Evolutionary conservation across 2,888 invertebrate species (phyloP).

Genomic region (Rugalucina vietnamica): DNA sequence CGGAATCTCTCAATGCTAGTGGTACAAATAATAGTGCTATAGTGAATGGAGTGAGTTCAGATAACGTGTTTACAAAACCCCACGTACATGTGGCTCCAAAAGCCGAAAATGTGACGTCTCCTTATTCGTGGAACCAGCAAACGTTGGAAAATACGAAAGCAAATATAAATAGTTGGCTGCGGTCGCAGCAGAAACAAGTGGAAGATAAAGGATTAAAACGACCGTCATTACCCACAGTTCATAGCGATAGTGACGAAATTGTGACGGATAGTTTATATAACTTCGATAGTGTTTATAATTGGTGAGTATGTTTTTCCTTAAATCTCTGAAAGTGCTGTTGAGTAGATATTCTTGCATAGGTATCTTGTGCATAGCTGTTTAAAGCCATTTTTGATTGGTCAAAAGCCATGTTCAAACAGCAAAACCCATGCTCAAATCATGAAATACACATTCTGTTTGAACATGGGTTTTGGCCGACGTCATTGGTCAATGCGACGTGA

Average conservation of each 20-base stretch:
- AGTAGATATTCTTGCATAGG: too few species aligned
- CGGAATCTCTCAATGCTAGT: slow-evolving; percentile 31
- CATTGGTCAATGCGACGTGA: too few species aligned
- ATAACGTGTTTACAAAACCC: slow-evolving; percentile 62
- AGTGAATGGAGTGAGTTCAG: slow-evolving; percentile 52
- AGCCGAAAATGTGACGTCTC: slow-evolving; percentile 46
- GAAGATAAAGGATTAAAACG: slow-evolving; percentile 87
- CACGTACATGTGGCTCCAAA: slow-evolving; percentile 53
- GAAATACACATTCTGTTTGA: too few species aligned
- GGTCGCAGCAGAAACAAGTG: slow-evolving; percentile 73
- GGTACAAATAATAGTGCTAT: slow-evolving; percentile 32
- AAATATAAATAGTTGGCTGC: slow-evolving; percentile 76
- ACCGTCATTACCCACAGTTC: slow-evolving; percentile 91
- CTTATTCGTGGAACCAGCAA: slow-evolving; percentile 56
- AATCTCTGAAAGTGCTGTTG: too few species aligned
- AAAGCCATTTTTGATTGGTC: too few species aligned
- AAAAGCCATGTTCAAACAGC: too few species aligned
- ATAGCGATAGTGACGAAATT: slow-evolving; percentile 92
- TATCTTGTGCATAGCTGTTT: too few species aligned
- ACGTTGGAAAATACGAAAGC: slow-evolving; percentile 68
- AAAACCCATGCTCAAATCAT: too few species aligned
- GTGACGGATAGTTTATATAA: slow-evolving; percentile 88
- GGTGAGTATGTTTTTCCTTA: slow-evolving; percentile 88
- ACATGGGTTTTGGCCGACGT: too few species aligned
- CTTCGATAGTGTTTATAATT: slow-evolving; percentile 92